Conservation (phyloP, 1,140 invertebrate species). For the Trachymyrmex cornetzi region DNA sequence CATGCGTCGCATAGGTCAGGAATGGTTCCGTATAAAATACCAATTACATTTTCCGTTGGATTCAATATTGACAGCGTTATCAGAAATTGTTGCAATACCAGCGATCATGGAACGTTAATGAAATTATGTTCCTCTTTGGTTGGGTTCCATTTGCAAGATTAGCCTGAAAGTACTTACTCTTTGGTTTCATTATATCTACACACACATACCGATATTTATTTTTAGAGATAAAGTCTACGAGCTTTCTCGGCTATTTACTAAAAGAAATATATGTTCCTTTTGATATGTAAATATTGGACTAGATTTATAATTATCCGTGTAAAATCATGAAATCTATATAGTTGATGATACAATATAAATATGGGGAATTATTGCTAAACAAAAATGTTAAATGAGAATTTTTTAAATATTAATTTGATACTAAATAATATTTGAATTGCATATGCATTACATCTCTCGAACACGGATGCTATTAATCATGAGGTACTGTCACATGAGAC, state of each 20-base stretch:
- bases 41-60: conserved; percentile 16
- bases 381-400: background rate
- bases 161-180: background rate
- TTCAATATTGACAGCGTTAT: conserved; percentile 26
- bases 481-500: background rate
- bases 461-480: background rate
- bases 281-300: background rate
- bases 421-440: background rate
- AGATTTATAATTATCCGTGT: background rate
- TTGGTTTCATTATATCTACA: background rate
- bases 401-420: too few relatives aligned
- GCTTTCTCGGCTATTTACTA: background rate
- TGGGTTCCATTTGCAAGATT: background rate
- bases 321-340: background rate
- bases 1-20: conserved; percentile 46
- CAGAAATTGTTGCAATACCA: conserved; percentile 6
- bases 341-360: background rate
- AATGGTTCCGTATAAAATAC: conserved; percentile 14
- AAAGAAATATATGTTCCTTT: background rate
- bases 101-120: background rate
- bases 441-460: background rate
- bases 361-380: background rate
- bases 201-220: background rate
- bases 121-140: conserved; percentile 22
- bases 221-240: background rate